Evolutionary conservation across 1,140 invertebrate genomes (phyloP).

Genomic region (Polypedilum vanderplanki): DNA sequence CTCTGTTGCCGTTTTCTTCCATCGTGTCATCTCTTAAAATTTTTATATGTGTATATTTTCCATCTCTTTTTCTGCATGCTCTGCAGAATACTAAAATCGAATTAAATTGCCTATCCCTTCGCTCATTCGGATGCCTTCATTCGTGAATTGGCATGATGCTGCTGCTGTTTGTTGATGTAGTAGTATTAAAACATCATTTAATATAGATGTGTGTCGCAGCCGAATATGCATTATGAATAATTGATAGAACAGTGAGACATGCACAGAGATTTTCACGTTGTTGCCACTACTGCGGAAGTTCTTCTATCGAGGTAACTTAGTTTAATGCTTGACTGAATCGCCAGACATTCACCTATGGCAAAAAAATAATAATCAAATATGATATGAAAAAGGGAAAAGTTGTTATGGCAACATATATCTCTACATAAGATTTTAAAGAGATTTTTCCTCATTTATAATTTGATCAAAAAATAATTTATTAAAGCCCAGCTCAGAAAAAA

Average conservation of each 20-base stretch:
- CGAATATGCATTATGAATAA: conserved; percentile 12
- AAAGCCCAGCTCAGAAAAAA: no score
- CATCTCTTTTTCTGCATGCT: background rate
- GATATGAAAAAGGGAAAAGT: background rate
- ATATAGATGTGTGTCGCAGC: conserved; percentile 6
- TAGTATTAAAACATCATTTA: background rate
- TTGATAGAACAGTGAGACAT: background rate
- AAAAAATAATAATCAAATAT: background rate
- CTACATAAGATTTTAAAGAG: background rate
- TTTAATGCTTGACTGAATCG: background rate
- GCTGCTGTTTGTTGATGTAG: background rate
- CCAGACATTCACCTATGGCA: conserved; percentile 7
- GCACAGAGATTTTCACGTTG: background rate
- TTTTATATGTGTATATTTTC: background rate
- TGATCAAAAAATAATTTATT: conserved; percentile 20
- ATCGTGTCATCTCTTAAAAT: no score
- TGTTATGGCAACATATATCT: background rate
- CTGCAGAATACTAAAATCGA: background rate
- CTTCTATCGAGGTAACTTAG: background rate
- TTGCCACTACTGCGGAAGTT: background rate
- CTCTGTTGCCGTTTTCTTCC: no score
- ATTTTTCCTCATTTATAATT: background rate
- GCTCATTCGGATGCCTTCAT: background rate
- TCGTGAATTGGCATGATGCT: background rate
- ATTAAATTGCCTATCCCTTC: background rate